Base-by-base conservation (phyloP, 2,797 vertebrate genomes). In the Ficedula albicollis region DNA sequence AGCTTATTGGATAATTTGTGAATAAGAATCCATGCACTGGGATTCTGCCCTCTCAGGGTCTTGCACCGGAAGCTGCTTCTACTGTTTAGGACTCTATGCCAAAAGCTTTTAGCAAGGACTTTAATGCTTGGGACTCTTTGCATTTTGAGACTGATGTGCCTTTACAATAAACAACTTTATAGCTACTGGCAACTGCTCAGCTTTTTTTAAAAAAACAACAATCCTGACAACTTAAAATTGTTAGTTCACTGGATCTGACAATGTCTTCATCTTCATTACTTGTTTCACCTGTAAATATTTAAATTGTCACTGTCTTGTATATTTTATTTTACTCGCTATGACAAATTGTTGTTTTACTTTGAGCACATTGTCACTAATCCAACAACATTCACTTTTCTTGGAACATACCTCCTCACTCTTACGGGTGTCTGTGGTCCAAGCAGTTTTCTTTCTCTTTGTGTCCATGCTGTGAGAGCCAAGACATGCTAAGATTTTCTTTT, bases 271-370 rank as follows among this genome's bases (percentile, higher is more conserved):
- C 69, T 95, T 93, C 95, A 81, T 68, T 90, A 56, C 11, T 88
- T 69, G 17, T 72, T 96, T 94, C 64, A 90, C 56, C 56, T 93
- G 34, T 76, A 95, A 90, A 94, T 95, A 90, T 95, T 90, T 91
- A 68, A 93, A 58, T 69, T 94, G 52, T 87, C 64, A 83, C 36
- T 91, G 26, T 93, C 60, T 66, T 46, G 16, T 48, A 54, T 66
- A 79, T 64, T 83, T 83, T 92, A 48, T 83, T 96, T 89, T 92
- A 76, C 36, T 69, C 83, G 36, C 21, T 34, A 8, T 75, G 29
- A 76, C 25, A 93, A 93, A 76, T 91, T 56, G 49, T 44, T 70
- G 8, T 83, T 97, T 95, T 72, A 62, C 36, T 77, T 38, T 23
- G 72, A 59, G 36, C 32, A 58, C 32, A 76, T 18, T 83, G 79